A percentile compares a stretch with the other conserved stretches of the same genome.
Evolutionary conservation across 2,797 vertebrate genomes (phyloP).

Genomic region (Menidia menidia): DNA sequence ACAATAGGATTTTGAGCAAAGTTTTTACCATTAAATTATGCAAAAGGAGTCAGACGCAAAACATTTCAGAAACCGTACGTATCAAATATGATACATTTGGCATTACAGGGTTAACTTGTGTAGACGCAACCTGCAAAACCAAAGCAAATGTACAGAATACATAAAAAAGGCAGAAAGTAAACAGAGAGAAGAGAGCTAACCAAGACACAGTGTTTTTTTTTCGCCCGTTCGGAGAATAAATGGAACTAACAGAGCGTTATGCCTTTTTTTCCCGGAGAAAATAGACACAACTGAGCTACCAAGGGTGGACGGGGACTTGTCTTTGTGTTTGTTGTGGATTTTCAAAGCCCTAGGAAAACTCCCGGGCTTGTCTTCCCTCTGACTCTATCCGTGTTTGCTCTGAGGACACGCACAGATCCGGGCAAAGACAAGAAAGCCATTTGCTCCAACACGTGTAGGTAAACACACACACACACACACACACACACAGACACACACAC

Average conservation of each 20-base stretch:
- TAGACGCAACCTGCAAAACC: constrained; percentile 49
- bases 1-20: too few relatives aligned
- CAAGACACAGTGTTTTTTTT: constrained; percentile 55
- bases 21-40: too few relatives aligned
- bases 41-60: too few relatives aligned
- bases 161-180: constrained; percentile 56
- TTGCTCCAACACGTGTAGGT: constrained; percentile 36
- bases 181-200: constrained; percentile 49
- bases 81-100: too few relatives aligned
- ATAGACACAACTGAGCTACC: constrained; percentile 29
- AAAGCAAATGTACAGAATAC: constrained; percentile 49
- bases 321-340: constrained; percentile 61
- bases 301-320: constrained; percentile 38
- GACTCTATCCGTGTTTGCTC: constrained; percentile 47
- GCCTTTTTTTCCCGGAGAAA: constrained; percentile 31
- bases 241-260: constrained; percentile 34
- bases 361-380: constrained; percentile 22
- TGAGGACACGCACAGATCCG: constrained; percentile 34
- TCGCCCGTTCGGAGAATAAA: constrained; percentile 33
- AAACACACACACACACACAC: constrained; percentile 21
- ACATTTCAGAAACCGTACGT: too few relatives aligned
- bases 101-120: constrained; percentile 8
- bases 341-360: constrained; percentile 36
- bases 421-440: constrained; percentile 42
- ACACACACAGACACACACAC: constrained; percentile 18